phyloP scores from a whole-genome alignment of 2,797 vertebrate genomes.

The Lagodon rhomboides region DNA sequence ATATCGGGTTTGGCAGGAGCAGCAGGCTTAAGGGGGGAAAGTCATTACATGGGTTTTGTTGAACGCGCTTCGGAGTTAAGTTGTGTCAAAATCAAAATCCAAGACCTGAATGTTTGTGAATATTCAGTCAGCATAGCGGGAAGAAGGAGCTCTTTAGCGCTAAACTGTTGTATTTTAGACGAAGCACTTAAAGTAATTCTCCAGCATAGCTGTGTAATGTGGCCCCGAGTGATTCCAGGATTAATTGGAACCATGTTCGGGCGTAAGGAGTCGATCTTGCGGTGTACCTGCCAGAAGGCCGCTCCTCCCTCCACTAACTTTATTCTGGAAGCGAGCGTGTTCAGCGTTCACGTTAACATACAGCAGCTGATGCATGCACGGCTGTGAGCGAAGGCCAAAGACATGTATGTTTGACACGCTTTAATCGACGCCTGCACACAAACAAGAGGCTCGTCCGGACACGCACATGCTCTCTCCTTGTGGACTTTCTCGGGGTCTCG shows the following conservation, averaged over 20 bases:
- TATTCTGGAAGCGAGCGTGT: constrained; percentile 23
- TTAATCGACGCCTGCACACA: constrained; percentile 21
- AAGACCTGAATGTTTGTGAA: too few species aligned
- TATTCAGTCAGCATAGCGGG: neutral
- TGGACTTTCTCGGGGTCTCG: constrained; percentile 52
- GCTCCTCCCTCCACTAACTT: constrained; percentile 22
- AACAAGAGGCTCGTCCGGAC: neutral
- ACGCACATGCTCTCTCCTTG: constrained; percentile 46
- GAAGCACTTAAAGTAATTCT: constrained; percentile 43
- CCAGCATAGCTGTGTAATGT: constrained; percentile 46
- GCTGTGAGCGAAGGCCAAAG: constrained; percentile 18
- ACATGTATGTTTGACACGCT: constrained; percentile 27
- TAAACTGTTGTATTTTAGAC: constrained; percentile 34
- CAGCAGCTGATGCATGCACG: constrained; percentile 30
- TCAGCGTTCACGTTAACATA: constrained; percentile 4
- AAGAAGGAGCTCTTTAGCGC: constrained; percentile 19
- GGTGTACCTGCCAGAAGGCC: constrained; percentile 47
- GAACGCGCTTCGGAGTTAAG: constrained; percentile 22
- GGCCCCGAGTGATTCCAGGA: constrained; percentile 38
- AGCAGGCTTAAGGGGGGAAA: constrained; percentile 25
- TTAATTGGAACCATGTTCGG: constrained; percentile 65
- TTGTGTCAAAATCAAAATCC: constrained; percentile 26
- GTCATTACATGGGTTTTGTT: constrained; percentile 51
- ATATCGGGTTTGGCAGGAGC: constrained; percentile 52
- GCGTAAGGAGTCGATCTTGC: constrained; percentile 29